Evolutionary conservation across 2,888 invertebrate species (phyloP).

Genomic region (Polydrusus pterygomalis): DNA sequence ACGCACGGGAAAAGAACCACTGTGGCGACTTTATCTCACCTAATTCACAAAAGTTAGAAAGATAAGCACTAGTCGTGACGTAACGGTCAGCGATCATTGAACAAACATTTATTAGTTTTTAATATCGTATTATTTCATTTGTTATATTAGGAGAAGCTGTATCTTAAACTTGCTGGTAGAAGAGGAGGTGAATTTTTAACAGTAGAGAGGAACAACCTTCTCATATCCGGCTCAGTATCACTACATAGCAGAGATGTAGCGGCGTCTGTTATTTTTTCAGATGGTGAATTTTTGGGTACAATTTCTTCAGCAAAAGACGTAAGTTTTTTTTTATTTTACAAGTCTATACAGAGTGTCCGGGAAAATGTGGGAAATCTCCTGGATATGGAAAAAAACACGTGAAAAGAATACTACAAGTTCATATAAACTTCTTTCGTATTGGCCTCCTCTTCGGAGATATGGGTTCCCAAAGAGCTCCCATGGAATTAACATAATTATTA

Average conservation of each 20-base stretch:
- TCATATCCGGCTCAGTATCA: constrained; percentile 72
- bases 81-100: too few species aligned
- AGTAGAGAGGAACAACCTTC: constrained; percentile 75
- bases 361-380: too few species aligned
- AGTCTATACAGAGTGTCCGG: not conserved
- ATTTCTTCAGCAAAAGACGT: constrained; percentile 88
- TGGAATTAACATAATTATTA: too few species aligned
- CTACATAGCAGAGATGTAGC: constrained; percentile 72
- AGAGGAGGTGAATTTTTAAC: constrained; percentile 74
- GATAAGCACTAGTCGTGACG: too few species aligned
- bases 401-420: too few species aligned
- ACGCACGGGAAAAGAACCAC: too few species aligned
- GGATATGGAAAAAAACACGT: too few species aligned
- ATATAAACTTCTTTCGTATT: too few species aligned
- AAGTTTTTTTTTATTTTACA: constrained; percentile 60
- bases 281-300: constrained; percentile 86
- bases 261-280: constrained; percentile 81
- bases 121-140: not conserved
- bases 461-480: too few species aligned
- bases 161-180: constrained; percentile 80
- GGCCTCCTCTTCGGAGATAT: too few species aligned
- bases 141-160: constrained; percentile 82
- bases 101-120: not conserved
- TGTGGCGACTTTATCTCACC: too few species aligned
- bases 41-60: too few species aligned